phyloP scores from a whole-genome alignment of 2,113 vertebrate genomes.

The Dasyprocta punctata region DNA sequence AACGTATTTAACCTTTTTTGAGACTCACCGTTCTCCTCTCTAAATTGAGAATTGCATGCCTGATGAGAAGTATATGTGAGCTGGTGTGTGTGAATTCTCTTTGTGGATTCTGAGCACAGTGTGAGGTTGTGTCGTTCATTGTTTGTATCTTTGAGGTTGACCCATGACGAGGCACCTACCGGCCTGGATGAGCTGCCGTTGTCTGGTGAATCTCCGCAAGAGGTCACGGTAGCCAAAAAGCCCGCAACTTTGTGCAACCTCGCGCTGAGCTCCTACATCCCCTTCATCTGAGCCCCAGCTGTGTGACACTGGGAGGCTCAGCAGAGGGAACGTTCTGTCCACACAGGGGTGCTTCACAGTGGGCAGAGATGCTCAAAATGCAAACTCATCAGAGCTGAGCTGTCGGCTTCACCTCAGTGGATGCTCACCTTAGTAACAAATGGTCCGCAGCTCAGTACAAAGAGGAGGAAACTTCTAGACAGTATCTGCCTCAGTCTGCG shows the following conservation, averaged over 20 bases:
- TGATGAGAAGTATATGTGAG: neutral
- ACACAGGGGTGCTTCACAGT: neutral
- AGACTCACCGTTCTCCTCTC: neutral
- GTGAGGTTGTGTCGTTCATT: neutral
- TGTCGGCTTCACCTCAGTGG: neutral
- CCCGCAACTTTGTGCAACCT: accelerated
- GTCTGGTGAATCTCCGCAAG: neutral
- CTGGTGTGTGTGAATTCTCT: neutral
- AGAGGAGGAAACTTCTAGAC: neutral
- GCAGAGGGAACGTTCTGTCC: neutral
- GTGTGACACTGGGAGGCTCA: neutral
- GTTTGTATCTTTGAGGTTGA: neutral
- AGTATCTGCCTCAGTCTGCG: neutral
- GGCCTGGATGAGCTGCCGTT: neutral
- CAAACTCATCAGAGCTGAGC: neutral
- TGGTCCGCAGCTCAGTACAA: neutral
- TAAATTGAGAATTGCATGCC: neutral
- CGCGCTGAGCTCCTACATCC: neutral
- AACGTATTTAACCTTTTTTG: neutral
- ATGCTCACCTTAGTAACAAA: neutral
- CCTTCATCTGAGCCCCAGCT: neutral
- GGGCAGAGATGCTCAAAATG: neutral
- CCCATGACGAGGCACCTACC: neutral
- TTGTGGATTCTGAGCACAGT: neutral
- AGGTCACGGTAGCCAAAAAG: neutral